These are phyloP conservation scores for Leptoteleia sp. DNA, from an alignment of 1,140 invertebrate genomes.

Conservation along the genomic window DNA sequence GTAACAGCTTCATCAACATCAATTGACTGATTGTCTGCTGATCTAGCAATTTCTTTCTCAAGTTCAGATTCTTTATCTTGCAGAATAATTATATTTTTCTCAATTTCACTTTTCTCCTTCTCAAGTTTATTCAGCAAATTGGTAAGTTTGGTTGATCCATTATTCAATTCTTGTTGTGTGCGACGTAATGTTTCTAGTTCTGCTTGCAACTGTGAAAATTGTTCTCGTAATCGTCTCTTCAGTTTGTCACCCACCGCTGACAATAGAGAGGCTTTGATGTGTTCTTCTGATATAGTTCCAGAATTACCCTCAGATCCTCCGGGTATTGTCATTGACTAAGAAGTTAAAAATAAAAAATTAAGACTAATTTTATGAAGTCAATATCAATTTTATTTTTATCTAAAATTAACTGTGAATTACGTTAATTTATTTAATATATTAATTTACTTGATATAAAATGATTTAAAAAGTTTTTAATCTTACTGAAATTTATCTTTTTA, in stretches of 20 bases:
- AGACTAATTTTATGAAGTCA: no score
- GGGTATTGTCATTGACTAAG: conserved; percentile 79
- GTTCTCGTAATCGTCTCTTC: conserved; percentile 91
- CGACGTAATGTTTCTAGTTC: conserved; percentile 94
- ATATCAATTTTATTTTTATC: no score
- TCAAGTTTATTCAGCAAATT: conserved; percentile 90
- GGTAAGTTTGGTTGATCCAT: conserved; percentile 92
- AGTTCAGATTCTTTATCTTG: conserved; percentile 94
- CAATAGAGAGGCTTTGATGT: conserved; percentile 95
- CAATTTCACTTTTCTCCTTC: conserved; percentile 91
- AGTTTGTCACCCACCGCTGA: conserved; percentile 98
- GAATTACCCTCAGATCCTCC: conserved; percentile 80
- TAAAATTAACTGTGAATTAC: no score
- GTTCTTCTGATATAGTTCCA: conserved; percentile 96
- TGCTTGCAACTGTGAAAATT: conserved; percentile 93
- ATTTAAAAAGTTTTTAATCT: no score
- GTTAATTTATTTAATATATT: no score
- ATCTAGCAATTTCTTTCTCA: conserved; percentile 88
- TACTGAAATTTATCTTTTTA: no score
- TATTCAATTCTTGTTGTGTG: conserved; percentile 93
- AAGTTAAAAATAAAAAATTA: conserved; percentile 8
- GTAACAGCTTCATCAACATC: conserved; percentile 98
- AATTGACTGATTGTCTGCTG: conserved; percentile 89
- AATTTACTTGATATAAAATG: no score
- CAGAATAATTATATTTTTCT: conserved; percentile 91